These are phyloP conservation scores for Scaptomyza caliginosa DNA, from an alignment of 2,888 invertebrate genomes.

Conservation along the genomic window DNA sequence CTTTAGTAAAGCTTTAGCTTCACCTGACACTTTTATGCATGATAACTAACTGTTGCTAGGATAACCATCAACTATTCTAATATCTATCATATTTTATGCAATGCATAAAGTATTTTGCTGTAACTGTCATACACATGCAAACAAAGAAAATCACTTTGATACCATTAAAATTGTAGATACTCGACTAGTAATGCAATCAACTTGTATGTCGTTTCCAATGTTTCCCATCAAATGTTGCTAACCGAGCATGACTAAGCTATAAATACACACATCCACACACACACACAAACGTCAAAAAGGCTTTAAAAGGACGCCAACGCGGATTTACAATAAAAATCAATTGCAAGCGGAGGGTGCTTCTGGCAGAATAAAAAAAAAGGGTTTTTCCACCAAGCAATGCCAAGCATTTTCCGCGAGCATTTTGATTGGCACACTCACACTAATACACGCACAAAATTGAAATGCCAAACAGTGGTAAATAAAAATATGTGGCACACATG, in stretches of 20 bases:
- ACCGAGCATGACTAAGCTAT: constrained; percentile 60
- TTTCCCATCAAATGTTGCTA: constrained; percentile 49
- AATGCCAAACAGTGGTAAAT: constrained; percentile 60
- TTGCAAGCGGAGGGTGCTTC: constrained; percentile 44
- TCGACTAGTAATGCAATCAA: constrained; percentile 49
- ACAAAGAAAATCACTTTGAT: constrained; percentile 20
- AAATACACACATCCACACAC: constrained; percentile 49
- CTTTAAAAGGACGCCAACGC: constrained; percentile 40
- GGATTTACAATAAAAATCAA: constrained; percentile 67
- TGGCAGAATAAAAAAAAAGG: constrained; percentile 40
- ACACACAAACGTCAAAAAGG: constrained; percentile 28
- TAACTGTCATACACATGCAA: not conserved
- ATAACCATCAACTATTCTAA: not conserved
- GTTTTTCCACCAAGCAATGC: constrained; percentile 56
- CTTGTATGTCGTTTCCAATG: constrained; percentile 45
- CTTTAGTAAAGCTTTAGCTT: not conserved
- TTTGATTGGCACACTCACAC: constrained; percentile 71
- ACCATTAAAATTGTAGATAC: constrained; percentile 48
- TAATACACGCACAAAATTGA: constrained; percentile 53
- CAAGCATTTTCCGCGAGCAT: constrained; percentile 76
- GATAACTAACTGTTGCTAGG: not conserved
- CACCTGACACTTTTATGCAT: not conserved
- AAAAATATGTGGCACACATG: constrained; percentile 65
- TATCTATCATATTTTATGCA: constrained; percentile 8
- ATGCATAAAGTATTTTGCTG: not conserved